A percentile compares a stretch with the other conserved stretches of the same genome.
These are phyloP conservation scores for Pachyuromys duprasi DNA, from an alignment of 2,797 vertebrate species.

Conservation along the genomic window DNA sequence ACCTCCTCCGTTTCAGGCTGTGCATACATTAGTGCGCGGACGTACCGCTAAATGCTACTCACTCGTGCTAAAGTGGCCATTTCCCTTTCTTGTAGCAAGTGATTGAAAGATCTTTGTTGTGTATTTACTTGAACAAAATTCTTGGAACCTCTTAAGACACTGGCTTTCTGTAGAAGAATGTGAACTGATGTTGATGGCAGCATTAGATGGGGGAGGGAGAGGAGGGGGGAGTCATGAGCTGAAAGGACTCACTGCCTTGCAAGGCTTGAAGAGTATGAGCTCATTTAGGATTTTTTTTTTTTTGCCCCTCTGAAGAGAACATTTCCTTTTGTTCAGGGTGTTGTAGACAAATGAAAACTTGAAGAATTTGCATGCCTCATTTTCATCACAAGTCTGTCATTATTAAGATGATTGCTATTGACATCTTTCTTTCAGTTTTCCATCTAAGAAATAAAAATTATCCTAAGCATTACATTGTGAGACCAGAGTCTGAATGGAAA, in stretches of 20 bases:
- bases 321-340: slow-evolving; percentile 53
- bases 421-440: slow-evolving; percentile 20
- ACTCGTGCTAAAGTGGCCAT: slow-evolving; percentile 53
- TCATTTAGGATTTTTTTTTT: neutral
- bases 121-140: slow-evolving; percentile 56
- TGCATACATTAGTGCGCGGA: slow-evolving; percentile 19
- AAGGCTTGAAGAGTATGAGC: neutral
- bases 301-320: neutral
- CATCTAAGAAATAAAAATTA: slow-evolving; percentile 56
- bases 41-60: slow-evolving; percentile 28
- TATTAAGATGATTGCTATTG: slow-evolving; percentile 10
- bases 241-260: neutral
- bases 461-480: neutral
- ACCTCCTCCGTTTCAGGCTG: neutral
- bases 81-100: slow-evolving; percentile 57
- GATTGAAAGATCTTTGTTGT: slow-evolving; percentile 62
- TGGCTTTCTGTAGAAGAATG: slow-evolving; percentile 37
- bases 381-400: slow-evolving; percentile 3
- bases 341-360: slow-evolving; percentile 4
- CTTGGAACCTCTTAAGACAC: slow-evolving; percentile 46
- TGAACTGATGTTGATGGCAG: neutral
- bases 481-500: slow-evolving; percentile 22
- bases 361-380: neutral
- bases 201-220: neutral
- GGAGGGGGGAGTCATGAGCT: neutral